phyloP scores from a whole-genome alignment of 2,888 invertebrate species.

The Ophion costatus region DNA sequence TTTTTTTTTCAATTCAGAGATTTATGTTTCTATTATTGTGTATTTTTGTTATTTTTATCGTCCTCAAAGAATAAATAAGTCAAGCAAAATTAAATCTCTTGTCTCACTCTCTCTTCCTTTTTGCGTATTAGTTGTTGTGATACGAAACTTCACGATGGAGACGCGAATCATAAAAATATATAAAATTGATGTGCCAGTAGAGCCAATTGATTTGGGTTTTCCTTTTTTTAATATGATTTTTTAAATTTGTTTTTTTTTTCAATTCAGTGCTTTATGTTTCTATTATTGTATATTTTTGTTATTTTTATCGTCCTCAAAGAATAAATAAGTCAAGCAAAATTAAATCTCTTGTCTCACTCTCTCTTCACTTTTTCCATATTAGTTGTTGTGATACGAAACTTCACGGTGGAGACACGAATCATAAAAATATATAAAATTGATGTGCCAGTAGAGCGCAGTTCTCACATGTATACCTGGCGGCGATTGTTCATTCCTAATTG shows the following conservation, averaged over 20 bases:
- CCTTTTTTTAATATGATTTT: too few species aligned
- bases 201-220: too few species aligned
- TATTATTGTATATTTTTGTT: background rate
- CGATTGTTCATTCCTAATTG: constrained; percentile 22
- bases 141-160: background rate
- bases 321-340: too few species aligned
- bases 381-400: background rate
- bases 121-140: background rate
- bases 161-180: background rate
- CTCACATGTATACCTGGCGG: background rate
- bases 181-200: background rate
- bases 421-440: background rate
- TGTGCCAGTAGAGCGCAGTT: background rate
- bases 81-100: too few species aligned
- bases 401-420: background rate
- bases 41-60: background rate
- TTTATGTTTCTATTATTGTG: background rate
- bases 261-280: too few species aligned
- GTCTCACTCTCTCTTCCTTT: background rate
- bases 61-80: background rate
- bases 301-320: background rate
- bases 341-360: too few species aligned
- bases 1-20: too few species aligned
- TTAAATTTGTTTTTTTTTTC: too few species aligned
- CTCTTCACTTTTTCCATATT: background rate